Base-by-base conservation (phyloP, 2,888 invertebrate species). In the Tridacna gigas region DNA sequence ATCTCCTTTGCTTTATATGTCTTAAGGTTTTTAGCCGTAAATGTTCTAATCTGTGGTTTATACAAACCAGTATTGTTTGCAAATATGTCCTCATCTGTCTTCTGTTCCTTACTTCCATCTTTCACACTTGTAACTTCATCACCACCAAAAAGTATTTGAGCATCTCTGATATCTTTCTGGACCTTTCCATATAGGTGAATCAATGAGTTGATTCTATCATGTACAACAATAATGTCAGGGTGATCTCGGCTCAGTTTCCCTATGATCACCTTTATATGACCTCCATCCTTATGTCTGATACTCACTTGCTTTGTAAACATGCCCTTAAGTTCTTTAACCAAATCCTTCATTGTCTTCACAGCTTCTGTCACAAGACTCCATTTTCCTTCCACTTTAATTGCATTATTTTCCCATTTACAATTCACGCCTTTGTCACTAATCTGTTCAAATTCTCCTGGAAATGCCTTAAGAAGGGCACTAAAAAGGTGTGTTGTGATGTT, bases 1-100 rank as follows among this genome's bases (percentile, higher is more conserved):
- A 80, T 51, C 3, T 45, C 37, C 28, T 73, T 80, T 22, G 15
- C 56, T 74, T 67, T 22, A 63, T 75, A 75, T 0, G 45, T n/a
- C 25, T 22, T 63, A 4, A 75, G 37, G 22, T 63, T n/a, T 45
- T 25, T 75, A 25, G 61, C n/a, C 61, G 3, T 63, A 11, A 13
- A 0, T 15, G 5, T 18, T 22, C 63, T 63, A 65, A 22, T 63
- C 22, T 45, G n/a, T 47, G 65, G 75, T 45, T 65, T 47, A 45
- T 65, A 22, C 26, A 51, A 3, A 22, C 47, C 71, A 71, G 71
- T 0, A n/a, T 0, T 51, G 7, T 11, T 22, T 22, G 26, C n/a
- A 0, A 45, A 15, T 26, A 15, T 65, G 20, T 22, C 25, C 11
- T 71, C 25, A 51, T 45, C 71, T 51, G 1, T 71, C 51, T 51